Conservation (phyloP, 1,140 invertebrate species). For the Brachionus sp. region DNA sequence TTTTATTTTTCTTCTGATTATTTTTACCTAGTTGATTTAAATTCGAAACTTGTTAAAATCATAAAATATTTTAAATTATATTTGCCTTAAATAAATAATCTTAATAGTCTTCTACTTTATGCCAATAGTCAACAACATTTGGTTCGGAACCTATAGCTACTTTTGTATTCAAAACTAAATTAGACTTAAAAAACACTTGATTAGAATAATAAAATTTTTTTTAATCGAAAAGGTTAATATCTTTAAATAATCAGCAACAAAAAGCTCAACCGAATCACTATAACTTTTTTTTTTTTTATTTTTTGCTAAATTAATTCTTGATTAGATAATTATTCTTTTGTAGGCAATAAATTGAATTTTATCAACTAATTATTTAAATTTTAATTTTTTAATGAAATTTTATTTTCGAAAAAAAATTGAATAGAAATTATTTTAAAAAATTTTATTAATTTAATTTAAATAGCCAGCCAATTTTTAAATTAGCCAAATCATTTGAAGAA, state of each 20-base stretch:
- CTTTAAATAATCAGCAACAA: no score
- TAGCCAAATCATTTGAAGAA: no score
- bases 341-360: not conserved
- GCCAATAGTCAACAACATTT: not conserved
- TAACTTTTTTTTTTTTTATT: not conserved
- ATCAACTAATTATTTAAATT: not conserved
- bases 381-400: not conserved
- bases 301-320: not conserved
- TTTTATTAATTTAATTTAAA: no score
- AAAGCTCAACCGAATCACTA: no score
- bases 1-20: not conserved
- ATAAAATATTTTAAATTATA: conserved; percentile 9
- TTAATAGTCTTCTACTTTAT: not conserved
- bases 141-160: not conserved
- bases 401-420: not conserved
- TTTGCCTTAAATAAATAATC: not conserved
- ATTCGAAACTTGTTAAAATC: conserved; percentile 3
- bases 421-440: no score
- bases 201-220: not conserved
- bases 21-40: not conserved
- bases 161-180: not conserved
- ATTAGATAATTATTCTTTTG: not conserved
- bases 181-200: not conserved
- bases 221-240: no score
- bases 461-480: no score